Conservation (phyloP, 2,113 vertebrate genomes). For the Turnix velox region DNA sequence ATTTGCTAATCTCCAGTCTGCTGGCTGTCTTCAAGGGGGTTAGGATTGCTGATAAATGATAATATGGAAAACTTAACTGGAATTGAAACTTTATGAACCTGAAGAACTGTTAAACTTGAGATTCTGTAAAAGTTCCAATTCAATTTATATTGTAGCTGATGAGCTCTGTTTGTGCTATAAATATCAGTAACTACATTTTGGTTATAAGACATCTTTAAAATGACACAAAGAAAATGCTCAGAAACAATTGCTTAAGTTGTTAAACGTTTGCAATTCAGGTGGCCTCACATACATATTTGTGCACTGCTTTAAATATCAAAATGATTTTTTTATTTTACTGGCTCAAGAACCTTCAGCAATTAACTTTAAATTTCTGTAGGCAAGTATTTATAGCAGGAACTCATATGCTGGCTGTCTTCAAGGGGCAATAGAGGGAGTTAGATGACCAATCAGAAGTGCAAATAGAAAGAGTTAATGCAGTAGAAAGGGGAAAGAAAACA, state of each 20-base stretch:
- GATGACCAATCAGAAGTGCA: neutral
- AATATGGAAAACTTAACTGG: neutral
- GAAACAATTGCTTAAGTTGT: neutral
- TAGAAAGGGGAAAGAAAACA: neutral
- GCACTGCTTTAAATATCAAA: neutral
- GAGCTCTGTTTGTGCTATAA: neutral
- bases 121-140: neutral
- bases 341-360: neutral
- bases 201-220: neutral
- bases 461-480: neutral
- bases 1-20: neutral
- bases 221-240: neutral
- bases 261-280: neutral
- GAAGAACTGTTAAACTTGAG: neutral
- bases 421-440: neutral
- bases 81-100: neutral
- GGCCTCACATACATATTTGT: neutral
- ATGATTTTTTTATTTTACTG: neutral
- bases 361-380: neutral
- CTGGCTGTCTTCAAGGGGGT: neutral
- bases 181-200: neutral
- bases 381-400: neutral
- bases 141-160: neutral
- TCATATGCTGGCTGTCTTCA: neutral
- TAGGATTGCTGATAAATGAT: neutral